Evolutionary conservation across 1,140 invertebrate species (phyloP), one percentile per base, ranked within the genome.

Genomic region (Macrocentrus cingulum): DNA sequence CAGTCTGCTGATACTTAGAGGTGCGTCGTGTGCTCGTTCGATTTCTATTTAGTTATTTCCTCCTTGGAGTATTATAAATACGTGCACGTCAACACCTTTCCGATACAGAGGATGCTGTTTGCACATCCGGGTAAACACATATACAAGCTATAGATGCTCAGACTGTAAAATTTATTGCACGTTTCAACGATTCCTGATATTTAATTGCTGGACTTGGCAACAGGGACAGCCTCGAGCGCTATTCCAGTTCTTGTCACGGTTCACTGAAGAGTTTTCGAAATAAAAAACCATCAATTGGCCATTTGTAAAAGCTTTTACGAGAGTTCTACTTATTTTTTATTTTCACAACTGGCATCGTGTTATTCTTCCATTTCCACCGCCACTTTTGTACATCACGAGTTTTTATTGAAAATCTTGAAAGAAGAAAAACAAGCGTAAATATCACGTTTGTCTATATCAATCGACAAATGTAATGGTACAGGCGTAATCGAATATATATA

Each of bases 121-220:
- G 34, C 15, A 34, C 37, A 46, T 50, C 46, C 49, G 39, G 36
- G 39, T 23, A 29, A 56, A 39, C 53, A 52, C 46, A 39, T 41
- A 45, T 29, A n/a, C n/a, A n/a, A n/a, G n/a, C n/a, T n/a, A n/a
- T n/a, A n/a, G n/a, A 51, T 46, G 23, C 20, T 36, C 18, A 32
- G 18, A 18, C 54, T 1, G 32, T 44, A 25, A 56, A 61, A 55
- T 61, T 61, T 61, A 61, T 61, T 50, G 48, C 55, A 39, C 48
- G 29, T 51, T 42, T 46, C 59, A 61, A 56, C 59, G 49, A 61
- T 61, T 56, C 53, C 51, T 23, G 37, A 19, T 50, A 56, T 61
- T 61, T 61, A 61, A 61, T 61, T 61, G 59, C 59, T 45, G 44
- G 37, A 46, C 32, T 16, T 39, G 8, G 34, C 13, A 50, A 25